Base-by-base conservation (phyloP, 1,140 invertebrate species). In the Lucilia cuprina region DNA sequence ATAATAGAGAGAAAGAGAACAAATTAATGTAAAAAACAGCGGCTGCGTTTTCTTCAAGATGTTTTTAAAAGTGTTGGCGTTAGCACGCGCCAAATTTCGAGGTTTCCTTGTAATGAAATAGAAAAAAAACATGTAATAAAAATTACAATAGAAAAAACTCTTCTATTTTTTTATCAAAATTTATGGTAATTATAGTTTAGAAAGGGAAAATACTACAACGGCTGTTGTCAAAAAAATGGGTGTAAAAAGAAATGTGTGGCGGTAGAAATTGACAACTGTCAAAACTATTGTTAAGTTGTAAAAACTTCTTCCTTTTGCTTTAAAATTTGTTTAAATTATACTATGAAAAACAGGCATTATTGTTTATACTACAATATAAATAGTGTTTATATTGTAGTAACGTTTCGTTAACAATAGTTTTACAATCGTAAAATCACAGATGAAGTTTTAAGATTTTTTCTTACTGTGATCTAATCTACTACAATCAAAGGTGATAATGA, bases 31-130 rank as follows among this genome's bases (percentile, higher is more conserved):
- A 70, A 70, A 70, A 70, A 70, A 70, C 65, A n/a, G 65, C 65
- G 65, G 65, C 65, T 70, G 65, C 19, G 19, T 70, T 70, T 70
- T 70, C 65, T 70, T 70, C 65, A 70, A 70, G 65, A 70, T 70
- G 65, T 70, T 70, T 70, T 70, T 7, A 41, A 21, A 70, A 70
- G 65, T 70, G 65, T 70, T 70, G 65, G 65, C 65, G 65, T 70
- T 70, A 70, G 65, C 65, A 70, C 65, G 65, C 65, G 65, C 65
- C 65, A 70, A 70, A 70, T 70, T 70, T 21, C 8, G 21, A 70
- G 21, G 65, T 70, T 70, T 60, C 3, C 55, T n/a, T n/a, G 14
- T 1, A 60, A 60, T 70, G n/a, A 21, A 21, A 70, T 21, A 21
- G n/a, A 70, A 70, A 2, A 70, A 70, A 21, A 70, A 70, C 21